Percentiles rank a stretch among this genome's conserved stretches.
phyloP scores from a whole-genome alignment of 2,888 invertebrate genomes.

The Dolomedes plantarius region DNA sequence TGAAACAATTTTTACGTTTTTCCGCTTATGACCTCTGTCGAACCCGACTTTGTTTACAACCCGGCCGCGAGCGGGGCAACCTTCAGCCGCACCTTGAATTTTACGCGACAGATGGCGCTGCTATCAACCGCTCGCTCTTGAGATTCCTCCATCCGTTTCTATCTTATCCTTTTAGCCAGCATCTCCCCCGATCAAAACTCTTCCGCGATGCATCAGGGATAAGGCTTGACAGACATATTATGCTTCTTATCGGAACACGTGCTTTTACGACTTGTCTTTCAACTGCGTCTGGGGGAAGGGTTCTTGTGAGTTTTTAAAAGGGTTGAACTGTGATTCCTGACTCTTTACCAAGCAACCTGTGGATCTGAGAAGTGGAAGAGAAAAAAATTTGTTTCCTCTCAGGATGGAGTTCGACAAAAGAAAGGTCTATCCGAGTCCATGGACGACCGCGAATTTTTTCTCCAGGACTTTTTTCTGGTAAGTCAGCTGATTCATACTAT shows the following conservation, averaged over 20 bases:
- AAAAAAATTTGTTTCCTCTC: no score
- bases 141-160: slow-evolving; percentile 1
- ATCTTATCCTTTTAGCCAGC: slow-evolving; percentile 1
- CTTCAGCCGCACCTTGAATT: slow-evolving; percentile 26
- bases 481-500: slow-evolving; percentile 14
- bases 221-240: slow-evolving; percentile 10
- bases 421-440: slow-evolving; percentile 45
- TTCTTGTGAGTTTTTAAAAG: slow-evolving; percentile 14
- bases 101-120: slow-evolving; percentile 37
- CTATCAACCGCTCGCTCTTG: not conserved
- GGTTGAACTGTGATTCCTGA: not conserved
- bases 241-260: slow-evolving; percentile 33
- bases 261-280: slow-evolving; percentile 13
- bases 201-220: not conserved
- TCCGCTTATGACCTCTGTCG: not conserved
- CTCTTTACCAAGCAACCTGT: not conserved
- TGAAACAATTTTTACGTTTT: slow-evolving; percentile 6
- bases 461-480: slow-evolving; percentile 63
- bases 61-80: not conserved
- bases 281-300: not conserved
- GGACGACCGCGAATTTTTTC: slow-evolving; percentile 58
- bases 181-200: slow-evolving; percentile 17
- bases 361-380: not conserved
- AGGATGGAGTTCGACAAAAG: slow-evolving; percentile 60
- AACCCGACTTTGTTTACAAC: slow-evolving; percentile 17